Evolutionary conservation across 2,888 invertebrate genomes (phyloP).

Genomic region (Caenorhabditis auriculariae): DNA sequence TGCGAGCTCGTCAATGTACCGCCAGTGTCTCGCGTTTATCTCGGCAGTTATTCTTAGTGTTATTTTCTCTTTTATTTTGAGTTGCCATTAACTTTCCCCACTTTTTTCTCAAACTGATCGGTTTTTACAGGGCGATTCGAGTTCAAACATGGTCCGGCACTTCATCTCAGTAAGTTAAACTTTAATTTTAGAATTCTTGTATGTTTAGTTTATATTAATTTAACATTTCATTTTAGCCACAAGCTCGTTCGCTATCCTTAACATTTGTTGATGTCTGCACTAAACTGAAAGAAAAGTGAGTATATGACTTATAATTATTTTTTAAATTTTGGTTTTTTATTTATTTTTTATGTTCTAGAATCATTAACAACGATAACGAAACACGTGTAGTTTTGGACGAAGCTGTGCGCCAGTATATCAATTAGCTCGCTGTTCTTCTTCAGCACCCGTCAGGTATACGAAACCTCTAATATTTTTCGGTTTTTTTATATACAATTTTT

Average conservation of each 20-base stretch:
- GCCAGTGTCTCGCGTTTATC: too few species aligned
- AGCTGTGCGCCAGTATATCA: slow-evolving; percentile 1
- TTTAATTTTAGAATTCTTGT: slow-evolving; percentile 1
- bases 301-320: slow-evolving; percentile 6
- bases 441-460: slow-evolving; percentile 3
- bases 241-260: slow-evolving; percentile 2
- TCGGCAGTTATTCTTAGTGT: too few species aligned
- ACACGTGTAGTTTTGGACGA: slow-evolving; percentile 4
- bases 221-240: slow-evolving; percentile 8
- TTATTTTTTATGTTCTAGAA: slow-evolving; percentile 4
- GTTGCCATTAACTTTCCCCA: slow-evolving; percentile 3
- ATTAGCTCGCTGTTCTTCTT: background rate
- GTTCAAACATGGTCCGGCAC: slow-evolving; percentile 5
- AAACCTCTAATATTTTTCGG: slow-evolving; percentile 2
- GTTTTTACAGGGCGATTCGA: slow-evolving; percentile 6
- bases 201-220: background rate
- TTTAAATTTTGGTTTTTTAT: slow-evolving; percentile 5
- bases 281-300: slow-evolving; percentile 5
- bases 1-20: too few species aligned
- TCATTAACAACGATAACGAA: slow-evolving; percentile 4
- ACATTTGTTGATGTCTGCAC: slow-evolving; percentile 1
- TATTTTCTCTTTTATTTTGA: slow-evolving; percentile 2
- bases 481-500: slow-evolving; percentile 4
- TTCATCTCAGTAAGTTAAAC: slow-evolving; percentile 8
- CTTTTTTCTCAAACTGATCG: slow-evolving; percentile 5